A percentile compares a stretch with the other conserved stretches of the same genome.
Evolutionary conservation across 2,113 vertebrate species (phyloP).

Genomic region (Sprattus sprattus): DNA sequence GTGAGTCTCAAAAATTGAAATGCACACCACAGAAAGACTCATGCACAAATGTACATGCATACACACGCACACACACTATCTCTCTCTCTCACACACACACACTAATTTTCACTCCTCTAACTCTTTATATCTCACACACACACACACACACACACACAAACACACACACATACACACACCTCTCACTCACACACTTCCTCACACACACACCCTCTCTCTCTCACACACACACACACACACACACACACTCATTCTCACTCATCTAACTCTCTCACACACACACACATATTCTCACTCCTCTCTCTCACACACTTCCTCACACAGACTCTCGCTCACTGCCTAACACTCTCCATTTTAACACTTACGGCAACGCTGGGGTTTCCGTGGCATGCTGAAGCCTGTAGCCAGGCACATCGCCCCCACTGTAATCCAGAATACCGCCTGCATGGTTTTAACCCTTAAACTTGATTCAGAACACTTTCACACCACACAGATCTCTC

Average conservation of each 20-base stretch:
- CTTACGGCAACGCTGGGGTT: constrained; percentile 66
- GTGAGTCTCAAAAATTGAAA: no score
- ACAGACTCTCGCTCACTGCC: neutral
- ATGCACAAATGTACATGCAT: no score
- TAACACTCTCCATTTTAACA: constrained; percentile 13
- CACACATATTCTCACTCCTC: neutral
- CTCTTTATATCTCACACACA: neutral
- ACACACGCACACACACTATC: neutral
- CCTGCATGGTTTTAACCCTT: constrained; percentile 45
- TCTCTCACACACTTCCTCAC: neutral
- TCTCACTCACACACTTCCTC: no score
- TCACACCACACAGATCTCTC: neutral
- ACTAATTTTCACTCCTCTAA: no score
- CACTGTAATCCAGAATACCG: neutral
- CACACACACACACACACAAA: neutral
- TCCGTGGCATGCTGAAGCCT: constrained; percentile 46
- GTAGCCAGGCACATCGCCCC: constrained; percentile 42
- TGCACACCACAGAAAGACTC: no score
- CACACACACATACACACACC: no score
- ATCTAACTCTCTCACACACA: neutral
- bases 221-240: no score
- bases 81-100: no score
- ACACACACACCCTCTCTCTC: no score
- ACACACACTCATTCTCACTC: no score
- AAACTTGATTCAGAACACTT: neutral